Evolutionary conservation across 2,888 invertebrate genomes (phyloP), one percentile per base, ranked within the genome.

Genomic region (Liopterus haemorrhoidalis): DNA sequence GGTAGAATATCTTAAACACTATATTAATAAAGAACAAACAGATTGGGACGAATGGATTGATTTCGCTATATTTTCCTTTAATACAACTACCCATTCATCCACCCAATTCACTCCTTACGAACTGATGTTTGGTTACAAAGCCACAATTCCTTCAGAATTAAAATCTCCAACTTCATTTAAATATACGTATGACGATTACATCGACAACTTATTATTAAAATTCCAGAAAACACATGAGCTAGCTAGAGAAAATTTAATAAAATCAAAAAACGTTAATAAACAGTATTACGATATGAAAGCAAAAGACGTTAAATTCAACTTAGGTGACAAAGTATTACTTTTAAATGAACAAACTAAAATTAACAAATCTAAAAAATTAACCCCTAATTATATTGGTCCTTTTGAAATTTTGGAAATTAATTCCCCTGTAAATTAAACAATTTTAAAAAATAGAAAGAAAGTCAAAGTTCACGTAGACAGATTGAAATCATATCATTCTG

Each of bases 21-120:
- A 54, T 33, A 56, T 60, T 1, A 54, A 55, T 4, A 5, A 38
- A n/a, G 41, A 54, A 5, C 53, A 55, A 45, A 46, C 40, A 2
- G 52, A 60, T 41, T 63, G 61, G 59, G 57, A 60, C 33, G 33
- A 53, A 24, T 55, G 53, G 51, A 16, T 61, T 12, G 38, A 48
- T 2, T 53, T 51, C 19, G 53, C 54, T 2, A 52, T 55, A 35
- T 54, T 58, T 28, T 49, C 50, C 0, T 57, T 55, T 36, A 56
- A 57, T 12, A 50, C 51, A 8, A 49, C 54, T 2, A 48, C 49
- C 1, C 57, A 60, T 40, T 36, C 51, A 4, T 44, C 52, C 5
- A 57, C 55, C 2, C 46, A 49, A 9, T 55, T 46, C 18, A 46
- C 52, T 4, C 55, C 56, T 12, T 51, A 49, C 22, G 53, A 56